phyloP scores from a whole-genome alignment of 2,113 vertebrate genomes.

The Sylvia atricapilla region DNA sequence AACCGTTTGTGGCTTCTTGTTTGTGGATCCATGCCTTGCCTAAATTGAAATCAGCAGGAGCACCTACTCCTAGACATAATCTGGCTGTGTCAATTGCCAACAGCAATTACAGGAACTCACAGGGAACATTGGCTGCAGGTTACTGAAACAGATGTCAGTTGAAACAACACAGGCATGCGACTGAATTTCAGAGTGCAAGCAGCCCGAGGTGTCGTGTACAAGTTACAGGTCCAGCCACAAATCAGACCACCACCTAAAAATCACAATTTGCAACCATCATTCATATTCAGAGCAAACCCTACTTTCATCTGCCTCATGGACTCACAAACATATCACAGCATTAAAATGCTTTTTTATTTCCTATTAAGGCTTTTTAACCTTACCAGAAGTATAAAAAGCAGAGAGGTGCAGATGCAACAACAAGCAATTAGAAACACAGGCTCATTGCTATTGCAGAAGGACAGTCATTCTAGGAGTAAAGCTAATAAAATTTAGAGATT shows the following conservation, averaged over 20 bases:
- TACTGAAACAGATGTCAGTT: conserved; percentile 56
- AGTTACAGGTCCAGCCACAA: not conserved
- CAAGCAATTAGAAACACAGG: not conserved
- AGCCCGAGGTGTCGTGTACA: accelerated
- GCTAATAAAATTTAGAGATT: not conserved
- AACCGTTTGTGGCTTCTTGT: not conserved
- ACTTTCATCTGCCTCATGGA: not conserved
- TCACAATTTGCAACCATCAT: not conserved
- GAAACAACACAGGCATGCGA: conserved; percentile 1
- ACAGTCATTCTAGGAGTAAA: not conserved
- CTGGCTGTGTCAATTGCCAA: conserved; percentile 41
- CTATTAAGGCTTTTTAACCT: not conserved
- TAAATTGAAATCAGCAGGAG: conserved; percentile 67
- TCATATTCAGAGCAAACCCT: not conserved
- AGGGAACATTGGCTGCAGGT: conserved; percentile 39
- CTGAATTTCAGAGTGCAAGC: not conserved
- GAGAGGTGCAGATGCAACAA: not conserved
- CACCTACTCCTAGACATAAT: conserved; percentile 43
- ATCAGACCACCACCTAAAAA: not conserved
- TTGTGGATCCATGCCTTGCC: conserved; percentile 49
- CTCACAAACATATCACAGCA: not conserved
- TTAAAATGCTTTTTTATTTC: not conserved
- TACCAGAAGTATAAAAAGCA: not conserved
- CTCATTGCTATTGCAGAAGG: not conserved
- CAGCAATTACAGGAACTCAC: conserved; percentile 50